Base-by-base conservation (phyloP, 2,113 vertebrate species). In the Neomonachus schauinslandi region DNA sequence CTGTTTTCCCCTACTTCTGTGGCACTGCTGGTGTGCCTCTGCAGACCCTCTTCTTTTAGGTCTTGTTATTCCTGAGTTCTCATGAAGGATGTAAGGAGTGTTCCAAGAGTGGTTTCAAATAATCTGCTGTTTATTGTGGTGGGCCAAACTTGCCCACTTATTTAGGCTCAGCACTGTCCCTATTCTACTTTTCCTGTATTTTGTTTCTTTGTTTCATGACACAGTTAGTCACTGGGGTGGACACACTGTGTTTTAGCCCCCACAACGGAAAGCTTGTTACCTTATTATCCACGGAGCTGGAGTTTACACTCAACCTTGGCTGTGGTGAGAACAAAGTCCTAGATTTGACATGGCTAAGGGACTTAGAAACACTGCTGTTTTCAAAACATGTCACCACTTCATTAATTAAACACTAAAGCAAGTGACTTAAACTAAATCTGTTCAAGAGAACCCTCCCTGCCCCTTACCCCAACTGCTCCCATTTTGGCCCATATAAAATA, bases 401-500 rank as follows among this genome's bases (percentile, higher is more conserved):
- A 95, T 99, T 98, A 98, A 98, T 98, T 98, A 98, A 98, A 96
- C 91, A 89, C 91, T 97, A 98, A 96, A 96, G 90, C 1, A 72
- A 85, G 90, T 94, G 97, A 96, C 80, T 98, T 96, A 2, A 79
- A 98, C 87, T 61, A 91, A 98, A 96, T 55, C 83, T 96, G 92
- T 97, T 94, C 49, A 96, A 85, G 92, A 94, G 93, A 98, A 98
- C 97, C 71, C 84, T 97, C 36, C 39, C 31, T 1, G 1, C 11
- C 65, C 36, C 6, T 6, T 92, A 93, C 53, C 92, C 53, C 83
- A 76, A 94, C 24, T 76, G 96, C 93, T 98, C 61, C 69, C 96
- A 92, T 97, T 97, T 97, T 98, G 97, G 91, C 80, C 80, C 96
- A 88, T 95, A 89, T 96, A 97, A 97, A 98, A 98, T 88, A 53